Evolutionary conservation across 2,888 invertebrate species (phyloP), one percentile per base, ranked within the genome.

Genomic region (Lucinisca nassula): DNA sequence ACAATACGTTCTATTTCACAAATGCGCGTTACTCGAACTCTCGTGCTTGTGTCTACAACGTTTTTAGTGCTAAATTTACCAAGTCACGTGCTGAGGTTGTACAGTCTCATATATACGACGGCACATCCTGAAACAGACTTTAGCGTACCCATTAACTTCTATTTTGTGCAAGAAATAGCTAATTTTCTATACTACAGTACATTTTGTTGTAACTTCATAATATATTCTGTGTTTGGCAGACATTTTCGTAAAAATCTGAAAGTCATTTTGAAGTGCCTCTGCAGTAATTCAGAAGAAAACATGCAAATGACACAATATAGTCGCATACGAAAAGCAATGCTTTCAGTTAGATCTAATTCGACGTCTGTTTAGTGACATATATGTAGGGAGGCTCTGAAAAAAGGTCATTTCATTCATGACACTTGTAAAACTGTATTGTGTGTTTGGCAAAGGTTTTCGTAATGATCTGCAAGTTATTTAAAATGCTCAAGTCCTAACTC

Each of bases 31-130:
- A 94, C 93, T 0, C 84, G 93, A 51, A 94, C 94, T 55, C 80
- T 95, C 32, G 79, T 95, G 3, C 81, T 93, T 0, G 92, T 95
- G 1, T 95, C 95, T 51, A 92, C 92, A 14, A 92, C 93, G 1
- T 94, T 95, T 78, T 87, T 95, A 6, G 87, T 94, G 55, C 87
- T 95, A 8, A 94, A 93, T 77, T 85, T 95, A n/a, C 95, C 95
- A 0, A 94, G 93, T 24, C 94, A 95, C 83, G 90, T 91, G 10
- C 87, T 94, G 32, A 86, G 94, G 30, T 81, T 94, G 10, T 90
- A 92, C 72, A 90, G 87, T 40, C 84, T 94, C 6, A 90, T 94
- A 21, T 51, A 78, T 14, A 67, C 88, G 4, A 58, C 81, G 12
- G 72, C 77, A 6, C 73, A 72, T 30, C 24, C 38, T 32, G 32